These are phyloP conservation scores for Willowsia nigromaculata DNA, from an alignment of 2,888 invertebrate species.

Conservation along the genomic window DNA sequence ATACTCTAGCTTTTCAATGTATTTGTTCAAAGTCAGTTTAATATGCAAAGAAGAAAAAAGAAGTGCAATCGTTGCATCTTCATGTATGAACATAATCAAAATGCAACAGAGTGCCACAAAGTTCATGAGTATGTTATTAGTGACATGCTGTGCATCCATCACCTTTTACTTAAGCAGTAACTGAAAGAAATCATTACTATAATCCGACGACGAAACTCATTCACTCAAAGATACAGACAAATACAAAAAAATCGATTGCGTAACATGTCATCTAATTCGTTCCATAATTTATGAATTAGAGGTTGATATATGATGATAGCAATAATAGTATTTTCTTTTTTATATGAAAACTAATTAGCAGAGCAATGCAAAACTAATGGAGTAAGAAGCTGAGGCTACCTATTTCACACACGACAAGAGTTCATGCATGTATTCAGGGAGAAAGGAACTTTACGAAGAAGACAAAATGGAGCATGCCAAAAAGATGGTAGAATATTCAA, in stretches of 20 bases:
- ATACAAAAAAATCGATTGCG: neutral
- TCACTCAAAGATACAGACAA: neutral
- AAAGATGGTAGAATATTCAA: neutral
- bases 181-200: conserved; percentile 1
- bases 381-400: neutral
- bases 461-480: conserved; percentile 7
- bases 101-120: neutral
- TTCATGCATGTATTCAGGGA: neutral
- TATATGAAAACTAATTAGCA: conserved; percentile 6
- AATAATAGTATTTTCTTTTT: conserved; percentile 25
- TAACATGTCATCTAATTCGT: conserved; percentile 35
- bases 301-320: conserved; percentile 12
- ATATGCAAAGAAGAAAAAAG: neutral
- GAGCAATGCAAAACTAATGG: neutral
- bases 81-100: neutral
- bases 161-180: conserved; percentile 26
- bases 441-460: neutral
- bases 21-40: neutral
- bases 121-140: conserved; percentile 40
- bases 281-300: conserved; percentile 36
- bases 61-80: conserved; percentile 1
- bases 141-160: conserved; percentile 24
- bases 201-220: conserved; percentile 8
- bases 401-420: neutral
- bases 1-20: neutral